Base-by-base conservation (phyloP, 2,888 invertebrate genomes). In the Tuta absoluta region DNA sequence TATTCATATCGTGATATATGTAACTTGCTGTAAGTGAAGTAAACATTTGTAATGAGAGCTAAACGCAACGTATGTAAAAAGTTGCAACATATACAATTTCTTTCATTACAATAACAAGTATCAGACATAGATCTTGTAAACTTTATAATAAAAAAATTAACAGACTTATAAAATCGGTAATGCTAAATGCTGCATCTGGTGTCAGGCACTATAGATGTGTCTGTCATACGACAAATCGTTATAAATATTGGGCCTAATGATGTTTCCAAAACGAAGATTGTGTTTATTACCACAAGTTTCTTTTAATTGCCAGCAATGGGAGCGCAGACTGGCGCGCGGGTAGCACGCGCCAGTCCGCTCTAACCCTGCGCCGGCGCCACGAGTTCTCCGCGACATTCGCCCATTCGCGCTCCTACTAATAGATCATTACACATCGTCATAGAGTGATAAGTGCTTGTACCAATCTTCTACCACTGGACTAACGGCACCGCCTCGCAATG, bases 251-350 rank as follows among this genome's bases (percentile, higher is more conserved):
- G 61, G 48, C 41, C 48, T 59, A 41, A 62, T 61, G 48, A 53
- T 61, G 57, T 65, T 28, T 61, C 17, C 41, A 59, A 37, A 24
- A n/a, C 23, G 37, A 28, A 23, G 10, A 24, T 19, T 4, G 33
- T 24, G 4, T 37, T 49, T 41, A 63, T 38, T 68, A 72, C 74
- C 75, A 75, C 75, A 75, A 76, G 80, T 82, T 81, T 78, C 78
- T 79, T 82, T 86, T 77, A 86, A 89, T 90, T 89, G 84, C 82
- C 75, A 71, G 71, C 38, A 58, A 57, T 64, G 64, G 77, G 73
- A 65, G 72, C 71, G 75, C 71, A 70, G 71, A 75, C 68, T 33
- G 74, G 73, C 74, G 78, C 74, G 69, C 75, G 79, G 75, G 84
- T 85, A 86, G 85, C 77, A 72, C 78, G 73, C 71, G 62, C 51